phyloP scores from a whole-genome alignment of 2,113 vertebrate genomes.

The Toxotes jaculatrix region DNA sequence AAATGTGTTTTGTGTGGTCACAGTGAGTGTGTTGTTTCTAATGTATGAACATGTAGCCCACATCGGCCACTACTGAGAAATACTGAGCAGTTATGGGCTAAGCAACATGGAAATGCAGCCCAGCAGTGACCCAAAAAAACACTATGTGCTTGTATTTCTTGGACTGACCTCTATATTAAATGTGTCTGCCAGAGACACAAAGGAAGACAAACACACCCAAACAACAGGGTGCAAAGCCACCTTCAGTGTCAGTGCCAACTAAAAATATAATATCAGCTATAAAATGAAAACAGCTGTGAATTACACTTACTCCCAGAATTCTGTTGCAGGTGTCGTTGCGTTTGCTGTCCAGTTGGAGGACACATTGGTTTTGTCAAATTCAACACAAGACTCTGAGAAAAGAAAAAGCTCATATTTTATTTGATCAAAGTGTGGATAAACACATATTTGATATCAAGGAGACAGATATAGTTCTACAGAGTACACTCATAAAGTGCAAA shows the following conservation, averaged over 20 bases:
- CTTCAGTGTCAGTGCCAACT: background rate
- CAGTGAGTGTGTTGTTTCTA: too few relatives aligned
- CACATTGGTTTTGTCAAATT: conserved; percentile 83
- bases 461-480: background rate
- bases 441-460: background rate
- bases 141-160: background rate
- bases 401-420: conserved; percentile 10
- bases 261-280: background rate
- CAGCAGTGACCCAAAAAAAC: background rate
- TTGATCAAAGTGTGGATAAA: conserved; percentile 1
- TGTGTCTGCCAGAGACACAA: background rate
- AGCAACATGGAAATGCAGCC: conserved; percentile 4
- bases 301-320: conserved; percentile 94
- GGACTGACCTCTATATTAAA: background rate
- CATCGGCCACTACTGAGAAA: background rate
- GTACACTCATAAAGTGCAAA: background rate
- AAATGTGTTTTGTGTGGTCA: too few relatives aligned
- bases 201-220: conserved; percentile 4
- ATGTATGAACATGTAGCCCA: too few relatives aligned
- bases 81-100: background rate
- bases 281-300: conserved; percentile 14
- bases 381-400: conserved; percentile 85
- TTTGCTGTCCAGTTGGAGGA: conserved; percentile 81
- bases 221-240: background rate
- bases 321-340: conserved; percentile 88